Percentiles rank a stretch among this genome's conserved stretches.
These are phyloP conservation scores for Elgaria multicarinata DNA, from an alignment of 2,113 vertebrate species.

Conservation along the genomic window DNA sequence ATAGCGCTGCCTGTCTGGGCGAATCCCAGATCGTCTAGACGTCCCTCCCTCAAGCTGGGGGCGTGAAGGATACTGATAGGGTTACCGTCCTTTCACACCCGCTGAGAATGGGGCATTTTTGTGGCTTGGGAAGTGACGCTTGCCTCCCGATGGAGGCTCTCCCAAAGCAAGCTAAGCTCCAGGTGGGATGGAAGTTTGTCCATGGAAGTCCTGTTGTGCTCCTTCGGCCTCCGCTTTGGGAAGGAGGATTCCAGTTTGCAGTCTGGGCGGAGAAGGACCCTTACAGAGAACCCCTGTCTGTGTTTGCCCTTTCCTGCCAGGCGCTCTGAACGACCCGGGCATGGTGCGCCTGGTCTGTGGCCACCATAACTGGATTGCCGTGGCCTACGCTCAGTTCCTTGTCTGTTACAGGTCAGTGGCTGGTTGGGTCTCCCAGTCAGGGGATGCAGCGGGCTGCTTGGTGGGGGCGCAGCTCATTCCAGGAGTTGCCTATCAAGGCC, in stretches of 20 bases:
- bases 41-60: no score
- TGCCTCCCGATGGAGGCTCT: not conserved
- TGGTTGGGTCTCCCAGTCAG: not conserved
- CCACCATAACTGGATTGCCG: slow-evolving; percentile 93
- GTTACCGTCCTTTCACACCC: no score
- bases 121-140: not conserved
- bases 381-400: slow-evolving; percentile 90
- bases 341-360: slow-evolving; percentile 90
- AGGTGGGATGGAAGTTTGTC: not conserved
- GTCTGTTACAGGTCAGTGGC: slow-evolving; percentile 87
- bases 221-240: not conserved
- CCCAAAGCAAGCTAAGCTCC: not conserved
- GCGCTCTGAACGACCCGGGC: slow-evolving; percentile 78
- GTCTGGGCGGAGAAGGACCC: no score
- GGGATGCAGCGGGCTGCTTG: not conserved
- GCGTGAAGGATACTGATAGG: no score
- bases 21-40: no score
- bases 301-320: slow-evolving; percentile 51
- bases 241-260: not conserved
- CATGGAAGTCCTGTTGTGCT: not conserved
- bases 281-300: no score
- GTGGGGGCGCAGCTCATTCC: no score
- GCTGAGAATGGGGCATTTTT: not conserved
- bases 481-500: no score
- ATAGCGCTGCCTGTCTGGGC: no score